Percentiles rank a stretch among this genome's conserved stretches.
Conservation (phyloP, 2,888 invertebrate species). For the Athetis lepigone region DNA sequence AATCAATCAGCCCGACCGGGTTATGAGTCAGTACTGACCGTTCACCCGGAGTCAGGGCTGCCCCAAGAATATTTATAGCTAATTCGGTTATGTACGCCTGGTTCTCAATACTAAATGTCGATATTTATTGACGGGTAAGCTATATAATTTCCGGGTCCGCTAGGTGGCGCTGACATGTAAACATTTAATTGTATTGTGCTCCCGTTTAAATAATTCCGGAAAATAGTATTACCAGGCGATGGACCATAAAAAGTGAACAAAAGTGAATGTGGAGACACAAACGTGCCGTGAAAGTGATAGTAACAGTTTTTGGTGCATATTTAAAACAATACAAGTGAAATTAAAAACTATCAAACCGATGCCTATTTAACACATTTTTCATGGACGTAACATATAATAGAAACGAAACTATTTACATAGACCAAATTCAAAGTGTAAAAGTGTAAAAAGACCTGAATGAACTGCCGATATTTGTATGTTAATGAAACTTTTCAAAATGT, state of each 20-base stretch:
- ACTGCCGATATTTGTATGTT: no score
- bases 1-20: conserved; percentile 54
- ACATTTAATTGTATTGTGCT: neutral
- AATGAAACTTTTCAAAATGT: no score
- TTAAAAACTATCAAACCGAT: no score
- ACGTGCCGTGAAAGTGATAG: neutral
- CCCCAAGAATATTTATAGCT: conserved; percentile 38
- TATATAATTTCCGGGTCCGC: conserved; percentile 21
- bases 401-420: no score
- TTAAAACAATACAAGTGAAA: no score
- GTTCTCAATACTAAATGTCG: conserved; percentile 19
- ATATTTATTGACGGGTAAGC: conserved; percentile 21
- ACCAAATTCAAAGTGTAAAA: no score
- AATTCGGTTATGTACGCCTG: conserved; percentile 22
- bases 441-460: no score
- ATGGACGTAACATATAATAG: no score
- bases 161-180: conserved; percentile 3
- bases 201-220: neutral
- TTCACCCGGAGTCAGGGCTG: conserved; percentile 57
- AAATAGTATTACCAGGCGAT: neutral
- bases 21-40: conserved; percentile 54
- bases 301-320: neutral
- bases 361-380: no score
- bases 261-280: conserved; percentile 1
- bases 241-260: neutral